phyloP scores from a whole-genome alignment of 2,797 vertebrate genomes.

The Gorsachius magnificus region DNA sequence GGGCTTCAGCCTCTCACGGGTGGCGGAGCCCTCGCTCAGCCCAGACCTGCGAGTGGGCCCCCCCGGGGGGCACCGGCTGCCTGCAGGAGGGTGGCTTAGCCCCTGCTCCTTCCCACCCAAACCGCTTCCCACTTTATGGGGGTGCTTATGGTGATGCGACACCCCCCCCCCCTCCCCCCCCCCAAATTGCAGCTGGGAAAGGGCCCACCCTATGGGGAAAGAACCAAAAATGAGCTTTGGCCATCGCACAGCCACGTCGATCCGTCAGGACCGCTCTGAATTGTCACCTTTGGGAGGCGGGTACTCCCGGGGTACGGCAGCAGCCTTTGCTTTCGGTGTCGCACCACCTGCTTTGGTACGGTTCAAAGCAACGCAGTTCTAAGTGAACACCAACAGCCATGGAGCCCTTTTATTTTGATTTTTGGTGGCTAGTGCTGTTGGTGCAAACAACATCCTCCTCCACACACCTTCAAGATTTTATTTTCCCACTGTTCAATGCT shows the following conservation, averaged over 20 bases:
- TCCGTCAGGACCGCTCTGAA: rapidly evolving
- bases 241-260: rapidly evolving
- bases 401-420: background rate
- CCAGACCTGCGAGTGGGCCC: background rate
- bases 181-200: background rate
- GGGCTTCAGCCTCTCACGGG: background rate
- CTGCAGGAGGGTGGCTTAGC: background rate
- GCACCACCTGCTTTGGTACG: rapidly evolving
- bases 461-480: background rate
- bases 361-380: rapidly evolving
- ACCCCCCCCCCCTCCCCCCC: background rate
- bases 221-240: no score
- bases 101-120: background rate
- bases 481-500: background rate
- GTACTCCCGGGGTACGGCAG: rapidly evolving
- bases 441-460: background rate
- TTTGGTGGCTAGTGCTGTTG: background rate
- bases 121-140: rapidly evolving
- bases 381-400: background rate
- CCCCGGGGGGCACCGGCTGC: background rate
- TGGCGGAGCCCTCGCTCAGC: background rate
- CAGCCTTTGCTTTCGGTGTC: background rate
- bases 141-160: rapidly evolving
- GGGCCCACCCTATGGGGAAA: rapidly evolving
- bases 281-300: background rate